Evolutionary conservation across 2,888 invertebrate species (phyloP).

Genomic region (Ptychoptera contaminata): DNA sequence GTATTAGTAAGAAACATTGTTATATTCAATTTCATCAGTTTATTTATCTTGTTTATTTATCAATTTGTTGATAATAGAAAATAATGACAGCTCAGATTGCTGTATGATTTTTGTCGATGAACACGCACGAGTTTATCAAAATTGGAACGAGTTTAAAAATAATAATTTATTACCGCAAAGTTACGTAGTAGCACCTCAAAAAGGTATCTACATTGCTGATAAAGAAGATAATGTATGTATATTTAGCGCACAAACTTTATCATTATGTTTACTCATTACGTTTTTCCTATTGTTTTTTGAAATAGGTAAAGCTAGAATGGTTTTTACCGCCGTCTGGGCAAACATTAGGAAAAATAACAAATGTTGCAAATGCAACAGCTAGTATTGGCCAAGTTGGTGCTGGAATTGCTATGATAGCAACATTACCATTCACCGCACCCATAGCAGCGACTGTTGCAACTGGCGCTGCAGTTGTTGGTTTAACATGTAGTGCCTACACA

Average conservation of each 20-base stretch:
- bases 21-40: background rate
- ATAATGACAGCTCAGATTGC: constrained; percentile 17
- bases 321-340: background rate
- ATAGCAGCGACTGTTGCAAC: background rate
- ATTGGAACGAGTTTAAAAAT: constrained; percentile 29
- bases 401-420: background rate
- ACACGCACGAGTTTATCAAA: constrained; percentile 30
- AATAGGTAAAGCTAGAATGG: constrained; percentile 3
- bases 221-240: constrained; percentile 11
- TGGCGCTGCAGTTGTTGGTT: constrained; percentile 15
- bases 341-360: background rate
- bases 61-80: constrained; percentile 1
- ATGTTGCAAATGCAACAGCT: background rate
- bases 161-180: constrained; percentile 31
- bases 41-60: too few species aligned
- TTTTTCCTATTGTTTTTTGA: background rate
- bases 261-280: too few species aligned
- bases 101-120: constrained; percentile 28
- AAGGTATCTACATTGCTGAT: constrained; percentile 24
- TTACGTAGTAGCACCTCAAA: constrained; percentile 29
- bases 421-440: background rate
- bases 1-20: constrained; percentile 17
- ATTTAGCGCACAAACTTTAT: too few species aligned
- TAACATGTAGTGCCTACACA: constrained; percentile 14
- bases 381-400: background rate